These are phyloP conservation scores for Malacoctenus gilli DNA, from an alignment of 2,797 vertebrate genomes.

Conservation along the genomic window DNA sequence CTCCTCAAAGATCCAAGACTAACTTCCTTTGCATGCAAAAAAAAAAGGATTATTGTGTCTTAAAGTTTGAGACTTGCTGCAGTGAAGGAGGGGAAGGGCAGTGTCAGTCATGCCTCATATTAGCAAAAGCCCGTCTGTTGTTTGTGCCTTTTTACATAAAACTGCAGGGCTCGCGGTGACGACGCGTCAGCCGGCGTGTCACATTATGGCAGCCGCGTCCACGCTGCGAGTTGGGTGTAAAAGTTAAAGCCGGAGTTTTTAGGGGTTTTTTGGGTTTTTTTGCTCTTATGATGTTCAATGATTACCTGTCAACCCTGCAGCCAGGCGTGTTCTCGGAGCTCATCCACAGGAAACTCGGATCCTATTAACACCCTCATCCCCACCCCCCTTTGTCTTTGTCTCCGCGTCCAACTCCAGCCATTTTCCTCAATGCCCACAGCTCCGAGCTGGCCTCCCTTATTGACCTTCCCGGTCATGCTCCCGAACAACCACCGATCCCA, in stretches of 20 bases:
- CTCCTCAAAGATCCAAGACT: constrained; percentile 23
- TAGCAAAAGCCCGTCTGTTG: constrained; percentile 14
- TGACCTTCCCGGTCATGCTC: constrained; percentile 66
- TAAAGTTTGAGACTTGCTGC: constrained; percentile 23
- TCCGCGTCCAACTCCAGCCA: constrained; percentile 14
- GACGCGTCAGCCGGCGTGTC: constrained; percentile 49
- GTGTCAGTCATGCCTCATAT: constrained; percentile 2
- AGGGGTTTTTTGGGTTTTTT: too few species aligned
- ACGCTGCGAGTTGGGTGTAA: constrained; percentile 45
- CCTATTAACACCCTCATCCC: constrained; percentile 72
- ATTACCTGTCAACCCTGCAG: constrained; percentile 69
- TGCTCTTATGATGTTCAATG: constrained; percentile 58
- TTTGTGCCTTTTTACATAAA: constrained; percentile 32
- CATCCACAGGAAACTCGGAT: constrained; percentile 63
- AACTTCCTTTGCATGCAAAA: constrained; percentile 28
- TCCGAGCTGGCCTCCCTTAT: constrained; percentile 39
- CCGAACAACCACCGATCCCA: constrained; percentile 51
- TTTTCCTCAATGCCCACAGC: constrained; percentile 26
- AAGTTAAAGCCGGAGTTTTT: constrained; percentile 33
- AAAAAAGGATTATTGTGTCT: constrained; percentile 19
- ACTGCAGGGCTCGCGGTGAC: constrained; percentile 26
- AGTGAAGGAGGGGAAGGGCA: background rate
- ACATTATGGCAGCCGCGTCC: constrained; percentile 39
- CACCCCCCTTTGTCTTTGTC: constrained; percentile 53
- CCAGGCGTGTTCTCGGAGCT: constrained; percentile 47